phyloP scores from a whole-genome alignment of 2,797 vertebrate genomes.

The Sebastes steindachneri region DNA sequence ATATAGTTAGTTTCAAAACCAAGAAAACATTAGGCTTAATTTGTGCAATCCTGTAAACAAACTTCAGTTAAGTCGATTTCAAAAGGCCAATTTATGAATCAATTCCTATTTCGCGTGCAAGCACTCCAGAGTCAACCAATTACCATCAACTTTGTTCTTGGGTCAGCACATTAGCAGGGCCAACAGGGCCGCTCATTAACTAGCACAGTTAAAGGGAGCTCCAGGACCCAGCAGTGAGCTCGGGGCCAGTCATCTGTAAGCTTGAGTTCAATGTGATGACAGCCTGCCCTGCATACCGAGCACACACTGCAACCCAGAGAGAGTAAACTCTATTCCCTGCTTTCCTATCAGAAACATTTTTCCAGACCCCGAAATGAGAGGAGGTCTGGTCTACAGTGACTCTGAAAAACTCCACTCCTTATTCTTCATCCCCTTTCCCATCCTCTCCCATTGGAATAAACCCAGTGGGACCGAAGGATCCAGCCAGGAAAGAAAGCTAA shows the following conservation, averaged over 20 bases:
- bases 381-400: conserved; percentile 36
- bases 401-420: conserved; percentile 36
- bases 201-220: conserved; percentile 45
- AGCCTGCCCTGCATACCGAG: conserved; percentile 42
- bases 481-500: conserved; percentile 43
- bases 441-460: conserved; percentile 28
- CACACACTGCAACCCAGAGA: conserved; percentile 30
- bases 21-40: conserved; percentile 44
- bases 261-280: conserved; percentile 34
- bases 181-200: conserved; percentile 59
- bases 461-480: conserved; percentile 40
- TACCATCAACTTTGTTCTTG: conserved; percentile 57
- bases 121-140: conserved; percentile 46
- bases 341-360: conserved; percentile 51
- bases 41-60: conserved; percentile 56
- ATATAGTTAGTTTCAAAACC: conserved; percentile 32
- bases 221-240: conserved; percentile 47
- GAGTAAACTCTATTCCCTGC: conserved; percentile 2
- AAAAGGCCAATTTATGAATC: conserved; percentile 43
- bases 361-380: conserved; percentile 40
- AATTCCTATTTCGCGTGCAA: conserved; percentile 32
- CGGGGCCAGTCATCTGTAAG: conserved; percentile 53
- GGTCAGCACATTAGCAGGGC: conserved; percentile 52
- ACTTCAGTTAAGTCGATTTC: conserved; percentile 39
- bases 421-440: conserved; percentile 14